phyloP scores from a whole-genome alignment of 2,113 vertebrate genomes.

The Oophaga pumilio region DNA sequence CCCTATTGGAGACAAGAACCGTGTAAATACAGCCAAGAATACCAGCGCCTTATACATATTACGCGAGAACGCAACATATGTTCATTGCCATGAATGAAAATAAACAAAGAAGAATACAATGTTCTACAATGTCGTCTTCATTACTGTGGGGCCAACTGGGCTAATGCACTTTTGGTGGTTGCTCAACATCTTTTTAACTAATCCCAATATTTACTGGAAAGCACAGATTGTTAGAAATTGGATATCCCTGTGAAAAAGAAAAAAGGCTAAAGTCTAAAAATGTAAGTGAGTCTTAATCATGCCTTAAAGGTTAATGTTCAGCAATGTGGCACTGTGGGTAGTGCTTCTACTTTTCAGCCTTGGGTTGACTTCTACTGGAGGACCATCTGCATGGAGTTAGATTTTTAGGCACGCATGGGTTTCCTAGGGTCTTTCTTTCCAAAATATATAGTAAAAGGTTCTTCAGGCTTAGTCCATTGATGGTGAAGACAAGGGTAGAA shows the following conservation, averaged over 20 bases:
- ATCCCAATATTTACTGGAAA: not conserved
- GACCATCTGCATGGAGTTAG: not conserved
- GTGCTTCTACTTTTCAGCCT: not conserved
- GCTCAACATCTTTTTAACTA: constrained; percentile 7
- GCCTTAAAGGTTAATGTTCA: not conserved
- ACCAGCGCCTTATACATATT: not conserved
- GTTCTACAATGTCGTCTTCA: not conserved
- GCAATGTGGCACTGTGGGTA: not conserved
- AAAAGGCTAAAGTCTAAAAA: not conserved
- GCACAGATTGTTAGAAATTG: constrained; percentile 17
- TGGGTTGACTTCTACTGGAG: not conserved
- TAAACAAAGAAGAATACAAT: constrained; percentile 16
- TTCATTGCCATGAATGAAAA: not conserved
- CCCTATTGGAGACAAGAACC: too few relatives aligned
- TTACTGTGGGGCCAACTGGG: constrained; percentile 3
- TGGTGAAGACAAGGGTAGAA: too few relatives aligned
- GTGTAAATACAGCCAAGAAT: too few relatives aligned
- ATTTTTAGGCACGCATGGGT: not conserved
- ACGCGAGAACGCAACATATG: not conserved
- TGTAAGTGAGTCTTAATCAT: not conserved
- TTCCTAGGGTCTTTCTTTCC: not conserved
- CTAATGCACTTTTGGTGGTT: not conserved
- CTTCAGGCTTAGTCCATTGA: too few relatives aligned
- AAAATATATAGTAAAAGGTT: too few relatives aligned
- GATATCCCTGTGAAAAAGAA: constrained; percentile 32